phyloP scores from a whole-genome alignment of 2,113 vertebrate species.

The Pteropus alecto region DNA sequence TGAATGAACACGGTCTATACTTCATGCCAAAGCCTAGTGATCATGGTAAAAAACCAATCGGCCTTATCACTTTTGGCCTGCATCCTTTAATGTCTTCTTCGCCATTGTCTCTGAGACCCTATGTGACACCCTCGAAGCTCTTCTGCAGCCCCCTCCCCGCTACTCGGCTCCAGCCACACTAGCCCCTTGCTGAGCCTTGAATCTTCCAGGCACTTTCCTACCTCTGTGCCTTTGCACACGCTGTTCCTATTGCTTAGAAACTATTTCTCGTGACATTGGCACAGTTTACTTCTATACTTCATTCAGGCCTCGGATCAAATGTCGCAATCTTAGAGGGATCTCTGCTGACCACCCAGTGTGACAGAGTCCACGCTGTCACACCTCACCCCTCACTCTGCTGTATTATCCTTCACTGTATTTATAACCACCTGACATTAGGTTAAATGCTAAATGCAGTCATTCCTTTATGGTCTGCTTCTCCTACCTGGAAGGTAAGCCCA shows the following conservation, averaged over 20 bases:
- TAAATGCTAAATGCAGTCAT: background rate
- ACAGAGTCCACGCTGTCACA: background rate
- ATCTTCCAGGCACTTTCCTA: background rate
- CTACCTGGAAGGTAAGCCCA: background rate
- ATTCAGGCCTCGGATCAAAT: background rate
- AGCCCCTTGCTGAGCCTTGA: fast-evolving
- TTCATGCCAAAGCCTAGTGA: background rate
- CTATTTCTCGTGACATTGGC: fast-evolving
- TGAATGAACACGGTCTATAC: background rate
- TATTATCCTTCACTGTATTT: background rate
- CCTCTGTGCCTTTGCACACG: background rate
- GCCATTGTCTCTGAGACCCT: background rate
- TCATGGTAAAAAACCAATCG: background rate
- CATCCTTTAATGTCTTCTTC: background rate
- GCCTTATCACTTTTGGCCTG: background rate
- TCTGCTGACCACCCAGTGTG: background rate
- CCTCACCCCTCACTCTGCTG: background rate
- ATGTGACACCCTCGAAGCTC: fast-evolving
- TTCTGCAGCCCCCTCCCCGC: background rate
- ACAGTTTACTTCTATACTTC: background rate
- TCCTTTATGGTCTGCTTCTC: background rate
- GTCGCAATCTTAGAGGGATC: background rate
- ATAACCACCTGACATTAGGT: background rate
- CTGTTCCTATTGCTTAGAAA: background rate
- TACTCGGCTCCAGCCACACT: background rate